Evolutionary conservation across 1,140 invertebrate genomes (phyloP), one percentile per base, ranked within the genome.

Genomic region (Apocrypta bakeri): DNA sequence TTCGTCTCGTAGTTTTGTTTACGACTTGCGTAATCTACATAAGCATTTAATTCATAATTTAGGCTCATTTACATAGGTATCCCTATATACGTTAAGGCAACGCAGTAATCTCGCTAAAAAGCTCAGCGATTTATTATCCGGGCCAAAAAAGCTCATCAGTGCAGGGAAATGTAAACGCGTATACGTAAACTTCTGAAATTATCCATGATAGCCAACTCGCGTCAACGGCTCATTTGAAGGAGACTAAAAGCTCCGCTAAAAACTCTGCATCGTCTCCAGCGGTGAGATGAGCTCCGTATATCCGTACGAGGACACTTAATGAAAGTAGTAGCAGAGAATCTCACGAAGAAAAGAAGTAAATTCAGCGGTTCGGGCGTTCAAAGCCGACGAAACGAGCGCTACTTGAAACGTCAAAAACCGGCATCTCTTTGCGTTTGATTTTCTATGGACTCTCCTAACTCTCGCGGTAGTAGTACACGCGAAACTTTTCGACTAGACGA

Each of bases 351-450:
- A 72, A 72, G 69, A 25, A 72, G 69, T 9, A 25, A 72, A 40
- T 72, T 72, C 12, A 33, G 14, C 69, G 69, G 31, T n/a, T 40
- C 31, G 9, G 14, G n/a, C 33, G 42, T 72, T 72, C n/a, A 72
- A 72, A 72, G 69, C 21, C 37, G 3, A n/a, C 33, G 25, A 72
- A 72, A 72, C 69, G 69, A 42, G 69, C 37, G 9, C 37, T n/a
- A 72, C 69, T 72, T 25, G n/a, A 72, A 72, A 72, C 37, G 69
- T 72, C 69, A 72, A 25, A 72, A 72, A 33, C 25, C 68, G 69
- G 2, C 37, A 8, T 21, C 37, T 21, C n/a, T 37, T 12, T 69
- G 21, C 21, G 21, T 72, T 72, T 37, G 33, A 72, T 72, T 72
- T 72, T 72, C 37, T 25, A 71, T 37, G 14, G 33, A n/a, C 17